A percentile compares a stretch with the other conserved stretches of the same genome.
Evolutionary conservation across 1,140 invertebrate genomes (phyloP).

Genomic region (Brachionus paranguensis): DNA sequence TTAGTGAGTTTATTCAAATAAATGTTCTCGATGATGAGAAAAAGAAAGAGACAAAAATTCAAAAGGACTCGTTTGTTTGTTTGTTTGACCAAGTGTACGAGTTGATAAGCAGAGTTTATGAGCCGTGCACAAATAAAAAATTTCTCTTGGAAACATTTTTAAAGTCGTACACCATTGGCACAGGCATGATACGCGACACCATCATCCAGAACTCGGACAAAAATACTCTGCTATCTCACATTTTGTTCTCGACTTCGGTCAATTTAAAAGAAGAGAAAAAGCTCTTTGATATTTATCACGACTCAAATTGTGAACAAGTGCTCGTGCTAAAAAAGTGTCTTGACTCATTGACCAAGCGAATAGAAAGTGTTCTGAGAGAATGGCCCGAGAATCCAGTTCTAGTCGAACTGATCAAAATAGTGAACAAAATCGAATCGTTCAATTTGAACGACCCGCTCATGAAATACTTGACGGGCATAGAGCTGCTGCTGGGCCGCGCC

Average conservation of each 20-base stretch:
- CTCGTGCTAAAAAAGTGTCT: slow-evolving; percentile 67
- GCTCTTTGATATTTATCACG: slow-evolving; percentile 73
- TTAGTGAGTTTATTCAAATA: slow-evolving; percentile 22
- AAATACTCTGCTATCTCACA: background rate
- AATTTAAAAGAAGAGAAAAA: background rate
- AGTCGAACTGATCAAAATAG: slow-evolving; percentile 59
- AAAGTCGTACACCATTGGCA: background rate
- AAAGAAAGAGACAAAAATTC: background rate
- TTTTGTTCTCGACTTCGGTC: background rate
- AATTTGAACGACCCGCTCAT: slow-evolving; percentile 73
- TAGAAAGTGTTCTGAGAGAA: slow-evolving; percentile 66
- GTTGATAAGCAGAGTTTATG: background rate
- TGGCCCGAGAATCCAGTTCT: slow-evolving; percentile 78
- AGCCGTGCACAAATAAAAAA: background rate
- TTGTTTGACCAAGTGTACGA: background rate
- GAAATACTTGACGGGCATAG: slow-evolving; percentile 80
- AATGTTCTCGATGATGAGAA: background rate
- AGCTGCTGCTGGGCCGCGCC: slow-evolving; percentile 71
- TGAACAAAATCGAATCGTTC: slow-evolving; percentile 71
- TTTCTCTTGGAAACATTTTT: background rate
- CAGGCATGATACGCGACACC: background rate
- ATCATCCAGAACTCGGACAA: background rate
- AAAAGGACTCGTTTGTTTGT: background rate
- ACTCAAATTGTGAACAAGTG: slow-evolving; percentile 72
- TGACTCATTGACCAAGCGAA: slow-evolving; percentile 60